phyloP scores from a whole-genome alignment of 92 coral and sea anemone genomes.

The Palythoa grandis region DNA sequence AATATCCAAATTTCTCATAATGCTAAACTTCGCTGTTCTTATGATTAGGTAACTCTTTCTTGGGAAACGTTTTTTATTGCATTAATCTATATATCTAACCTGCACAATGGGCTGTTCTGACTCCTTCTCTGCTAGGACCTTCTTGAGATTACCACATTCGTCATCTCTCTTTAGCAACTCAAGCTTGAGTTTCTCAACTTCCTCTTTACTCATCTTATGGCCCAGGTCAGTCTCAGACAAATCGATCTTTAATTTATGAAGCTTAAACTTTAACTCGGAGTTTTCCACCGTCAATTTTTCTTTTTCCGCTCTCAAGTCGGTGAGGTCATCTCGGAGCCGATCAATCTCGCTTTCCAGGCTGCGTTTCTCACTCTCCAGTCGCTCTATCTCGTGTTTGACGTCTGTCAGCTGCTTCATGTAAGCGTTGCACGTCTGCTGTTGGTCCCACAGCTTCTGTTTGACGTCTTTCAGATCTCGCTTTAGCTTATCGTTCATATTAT shows the following conservation, averaged over 20 bases:
- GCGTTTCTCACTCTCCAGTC: slow-evolving; percentile 75
- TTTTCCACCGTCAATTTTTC: slow-evolving; percentile 69
- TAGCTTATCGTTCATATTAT: slow-evolving; percentile 79
- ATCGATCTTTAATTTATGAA: slow-evolving; percentile 65
- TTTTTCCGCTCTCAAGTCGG: slow-evolving; percentile 68
- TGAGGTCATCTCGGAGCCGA: slow-evolving; percentile 73
- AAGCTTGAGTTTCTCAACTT: slow-evolving; percentile 65
- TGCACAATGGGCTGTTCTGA: slow-evolving; percentile 45
- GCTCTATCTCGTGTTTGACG: slow-evolving; percentile 59
- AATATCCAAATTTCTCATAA: too few relatives aligned
- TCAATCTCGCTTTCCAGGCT: slow-evolving; percentile 69
- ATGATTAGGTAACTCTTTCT: background rate
- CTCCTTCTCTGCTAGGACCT: slow-evolving; percentile 58
- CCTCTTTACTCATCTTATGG: slow-evolving; percentile 70
- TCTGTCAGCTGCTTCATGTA: slow-evolving; percentile 64
- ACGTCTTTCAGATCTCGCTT: slow-evolving; percentile 70
- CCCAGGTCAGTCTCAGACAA: slow-evolving; percentile 62
- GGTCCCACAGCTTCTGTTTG: slow-evolving; percentile 75
- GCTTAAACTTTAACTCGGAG: slow-evolving; percentile 70
- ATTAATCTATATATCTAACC: background rate
- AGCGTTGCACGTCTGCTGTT: slow-evolving; percentile 64
- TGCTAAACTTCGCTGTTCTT: background rate
- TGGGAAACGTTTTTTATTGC: background rate
- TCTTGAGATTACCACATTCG: slow-evolving; percentile 62
- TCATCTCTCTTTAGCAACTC: slow-evolving; percentile 63